Conservation (phyloP, 2,888 invertebrate genomes). For the Drosophila kambysellisi region DNA sequence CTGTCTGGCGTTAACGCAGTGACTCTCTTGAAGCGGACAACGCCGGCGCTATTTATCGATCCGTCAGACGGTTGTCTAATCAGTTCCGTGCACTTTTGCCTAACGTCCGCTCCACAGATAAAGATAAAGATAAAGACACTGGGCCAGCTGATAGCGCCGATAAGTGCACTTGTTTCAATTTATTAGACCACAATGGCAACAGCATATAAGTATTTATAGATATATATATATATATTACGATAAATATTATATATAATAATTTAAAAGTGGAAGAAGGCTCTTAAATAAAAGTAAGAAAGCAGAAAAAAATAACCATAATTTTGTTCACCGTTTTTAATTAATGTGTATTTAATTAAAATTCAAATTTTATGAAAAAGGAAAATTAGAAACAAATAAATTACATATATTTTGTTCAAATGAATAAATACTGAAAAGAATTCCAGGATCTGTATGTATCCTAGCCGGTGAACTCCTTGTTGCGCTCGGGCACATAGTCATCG, state of each 20-base stretch:
- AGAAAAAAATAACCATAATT: background rate
- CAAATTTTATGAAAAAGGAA: no score
- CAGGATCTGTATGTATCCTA: constrained; percentile 12
- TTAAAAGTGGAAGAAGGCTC: background rate
- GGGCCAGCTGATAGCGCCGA: constrained; percentile 36
- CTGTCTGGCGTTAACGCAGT: constrained; percentile 51
- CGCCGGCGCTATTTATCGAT: constrained; percentile 60
- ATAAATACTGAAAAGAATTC: no score
- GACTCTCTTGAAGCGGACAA: constrained; percentile 44
- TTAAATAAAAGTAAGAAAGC: background rate
- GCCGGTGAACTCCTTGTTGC: constrained; percentile 79
- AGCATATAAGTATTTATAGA: background rate
- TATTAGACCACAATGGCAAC: constrained; percentile 33
- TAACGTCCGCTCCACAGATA: constrained; percentile 35
- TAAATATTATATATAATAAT: background rate
- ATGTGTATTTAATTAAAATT: no score
- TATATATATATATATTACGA: background rate
- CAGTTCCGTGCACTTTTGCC: constrained; percentile 60
- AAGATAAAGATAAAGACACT: constrained; percentile 35
- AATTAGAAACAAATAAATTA: no score
- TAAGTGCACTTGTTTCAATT: constrained; percentile 47
- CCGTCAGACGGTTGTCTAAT: constrained; percentile 31
- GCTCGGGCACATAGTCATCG: constrained; percentile 84
- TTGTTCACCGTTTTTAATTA: no score
- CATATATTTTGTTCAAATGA: no score